Base-by-base conservation (phyloP, 2,888 invertebrate genomes). In the Agonopterix arenella region DNA sequence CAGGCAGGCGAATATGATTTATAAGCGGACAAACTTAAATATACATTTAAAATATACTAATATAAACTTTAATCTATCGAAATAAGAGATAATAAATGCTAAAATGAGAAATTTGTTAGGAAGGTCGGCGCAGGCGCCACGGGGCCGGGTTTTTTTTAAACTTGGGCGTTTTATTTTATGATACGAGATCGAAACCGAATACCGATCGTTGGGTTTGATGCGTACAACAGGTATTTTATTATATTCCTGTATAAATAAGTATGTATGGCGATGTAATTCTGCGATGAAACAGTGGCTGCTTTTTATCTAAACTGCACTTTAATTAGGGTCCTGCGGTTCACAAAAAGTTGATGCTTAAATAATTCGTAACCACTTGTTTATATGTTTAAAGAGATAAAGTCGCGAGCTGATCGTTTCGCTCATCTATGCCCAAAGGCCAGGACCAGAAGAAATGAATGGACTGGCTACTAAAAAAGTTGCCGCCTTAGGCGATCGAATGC, bases 1-100 rank as follows among this genome's bases (percentile, higher is more conserved):
- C 70, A 64, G 70, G 68, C 71, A 70, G 69, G 76, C 76, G 74
- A 77, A 82, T 81, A 85, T 88, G 86, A 86, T 86, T 85, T 85
- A 86, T 84, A 66, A 64, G 58, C 48, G 46, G 53, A 58, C 67
- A 52, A 64, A 56, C 40, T 50, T 57, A 51, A 45, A 50, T 41
- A 48, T 54, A 16, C 38, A 10, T 1, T 36, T 41, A 8, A 13
- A 41, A 44, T 13, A 37, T 45, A 38, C 36, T 16, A 72, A 65
- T 68, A 54, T 62, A 44, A 45, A 57, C 67, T 44, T 61, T 58
- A 79, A 61, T 41, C 2, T 0, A 0, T 8, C 7, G 55, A 10
- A 50, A 60, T 71, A 73, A 66, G 58, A 56, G 44, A 9, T 46
- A 46, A 52, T 37, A 50, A 11, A 47, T 45, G 43, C 44, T 43